Percentiles rank a stretch among this genome's conserved stretches.
These are phyloP conservation scores for Himalopsyche tibetana DNA, from an alignment of 2,888 invertebrate genomes.

Conservation along the genomic window DNA sequence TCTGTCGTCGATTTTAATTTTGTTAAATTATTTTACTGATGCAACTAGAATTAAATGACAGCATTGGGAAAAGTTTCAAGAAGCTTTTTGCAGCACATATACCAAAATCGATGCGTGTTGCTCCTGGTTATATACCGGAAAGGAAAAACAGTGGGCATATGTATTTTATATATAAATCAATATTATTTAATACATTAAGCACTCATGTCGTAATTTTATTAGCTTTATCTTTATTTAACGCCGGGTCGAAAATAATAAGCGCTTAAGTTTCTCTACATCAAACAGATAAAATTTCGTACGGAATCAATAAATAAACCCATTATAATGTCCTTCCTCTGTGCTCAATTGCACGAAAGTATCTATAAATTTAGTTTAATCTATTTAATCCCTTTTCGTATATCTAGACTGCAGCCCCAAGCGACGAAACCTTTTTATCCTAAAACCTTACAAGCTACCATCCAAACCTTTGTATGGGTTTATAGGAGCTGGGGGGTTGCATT, in stretches of 20 bases:
- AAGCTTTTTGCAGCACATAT: no score
- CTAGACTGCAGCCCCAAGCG: constrained; percentile 18
- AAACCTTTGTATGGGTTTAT: neutral
- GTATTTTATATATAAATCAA: no score
- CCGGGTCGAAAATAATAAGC: neutral
- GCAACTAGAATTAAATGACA: no score
- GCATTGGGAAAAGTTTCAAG: no score
- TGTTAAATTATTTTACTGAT: no score
- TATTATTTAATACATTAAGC: no score
- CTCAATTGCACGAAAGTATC: constrained; percentile 27
- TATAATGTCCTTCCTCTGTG: constrained; percentile 2
- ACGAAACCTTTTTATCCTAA: constrained; percentile 29
- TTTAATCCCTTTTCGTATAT: neutral
- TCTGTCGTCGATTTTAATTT: no score
- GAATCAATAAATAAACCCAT: constrained; percentile 16
- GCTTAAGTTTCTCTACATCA: neutral
- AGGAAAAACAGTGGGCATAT: no score
- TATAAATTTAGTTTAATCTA: constrained; percentile 26
- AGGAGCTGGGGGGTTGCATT: neutral
- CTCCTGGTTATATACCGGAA: no score
- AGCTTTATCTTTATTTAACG: no score
- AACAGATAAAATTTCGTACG: constrained; percentile 30
- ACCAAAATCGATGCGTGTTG: no score
- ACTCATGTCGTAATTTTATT: no score
- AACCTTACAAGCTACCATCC: neutral